phyloP scores from a whole-genome alignment of 2,797 vertebrate genomes.

The Pteronotus mesoamericanus region DNA sequence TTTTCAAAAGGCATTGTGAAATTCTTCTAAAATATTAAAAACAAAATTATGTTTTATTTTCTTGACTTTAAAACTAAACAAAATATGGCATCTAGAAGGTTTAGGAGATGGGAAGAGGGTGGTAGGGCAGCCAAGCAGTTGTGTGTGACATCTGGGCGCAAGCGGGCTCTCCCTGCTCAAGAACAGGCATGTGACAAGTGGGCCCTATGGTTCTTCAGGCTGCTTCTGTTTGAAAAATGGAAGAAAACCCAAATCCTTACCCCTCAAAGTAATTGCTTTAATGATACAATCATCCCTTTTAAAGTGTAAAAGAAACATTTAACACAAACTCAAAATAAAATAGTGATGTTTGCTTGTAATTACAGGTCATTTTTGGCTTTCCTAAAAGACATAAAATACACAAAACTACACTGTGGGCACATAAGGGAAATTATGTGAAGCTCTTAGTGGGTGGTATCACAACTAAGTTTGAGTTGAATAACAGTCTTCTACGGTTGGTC shows the following conservation, averaged over 20 bases:
- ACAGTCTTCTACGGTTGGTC: neutral
- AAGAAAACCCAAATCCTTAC: neutral
- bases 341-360: slow-evolving; percentile 24
- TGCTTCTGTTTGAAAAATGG: neutral
- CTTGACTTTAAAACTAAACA: neutral
- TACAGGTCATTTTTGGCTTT: slow-evolving; percentile 25
- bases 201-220: neutral
- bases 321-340: slow-evolving; percentile 29
- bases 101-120: neutral
- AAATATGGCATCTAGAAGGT: neutral
- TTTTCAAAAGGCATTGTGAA: neutral
- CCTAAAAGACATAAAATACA: slow-evolving; percentile 14
- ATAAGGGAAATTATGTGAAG: neutral
- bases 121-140: neutral
- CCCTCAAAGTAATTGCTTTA: neutral
- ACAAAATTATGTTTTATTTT: neutral
- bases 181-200: neutral
- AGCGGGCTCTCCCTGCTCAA: neutral
- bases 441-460: slow-evolving; percentile 27
- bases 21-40: slow-evolving; percentile 12
- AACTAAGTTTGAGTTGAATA: neutral
- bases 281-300: slow-evolving; percentile 1
- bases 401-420: neutral
- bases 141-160: neutral
- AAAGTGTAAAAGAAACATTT: slow-evolving; percentile 39